Base-by-base conservation (phyloP, 2,113 vertebrate genomes). In the Agelaius phoeniceus region DNA sequence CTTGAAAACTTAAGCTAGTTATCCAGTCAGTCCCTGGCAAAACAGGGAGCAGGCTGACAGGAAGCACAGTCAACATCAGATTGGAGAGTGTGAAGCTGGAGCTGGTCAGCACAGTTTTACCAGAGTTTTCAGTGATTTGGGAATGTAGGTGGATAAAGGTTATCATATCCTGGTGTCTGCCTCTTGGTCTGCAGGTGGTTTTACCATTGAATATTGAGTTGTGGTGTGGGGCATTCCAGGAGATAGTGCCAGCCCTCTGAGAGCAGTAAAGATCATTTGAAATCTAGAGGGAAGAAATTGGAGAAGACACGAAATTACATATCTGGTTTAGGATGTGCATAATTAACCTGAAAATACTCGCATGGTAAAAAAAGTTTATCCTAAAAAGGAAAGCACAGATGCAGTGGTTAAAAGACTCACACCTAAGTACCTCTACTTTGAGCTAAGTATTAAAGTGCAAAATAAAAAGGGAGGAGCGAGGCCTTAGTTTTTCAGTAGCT, bases 91-190 rank as follows among this genome's bases (percentile, higher is more conserved):
- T 66, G 48, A 58, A 30, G 28, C 24, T 67, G 72, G 46, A 74
- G 26, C 62, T 83, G 76, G 16, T 67, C 81, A 72, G 2, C n/a
- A 10, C 0, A 0, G 11, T 41, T 87, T n/a, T 27, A 15, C 6
- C 3, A 22, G 52, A 48, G 21, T 62, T 84, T n/a, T 66, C n/a
- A 18, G 55, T 48, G 69, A 21, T 37, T 73, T 43, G 57, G 65
- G 22, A n/a, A n/a, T 2, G 1, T 18, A 12, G 41, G 12, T 58
- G 62, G 55, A 13, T 87, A 52, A 43, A 69, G 33, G 33, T 76
- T 55, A 10, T n/a, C 0, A 0, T 65, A 5, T 41, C 4, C 0
- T 51, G 7, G 21, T 73, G 49, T 17, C 43, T 68, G 15, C 33
- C 12, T 79, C 10, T 51, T 55, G 21, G 14, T 63, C 48, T 79